These are phyloP conservation scores for Echinops telfairi DNA, from an alignment of 2,113 vertebrate genomes.

Conservation along the genomic window DNA sequence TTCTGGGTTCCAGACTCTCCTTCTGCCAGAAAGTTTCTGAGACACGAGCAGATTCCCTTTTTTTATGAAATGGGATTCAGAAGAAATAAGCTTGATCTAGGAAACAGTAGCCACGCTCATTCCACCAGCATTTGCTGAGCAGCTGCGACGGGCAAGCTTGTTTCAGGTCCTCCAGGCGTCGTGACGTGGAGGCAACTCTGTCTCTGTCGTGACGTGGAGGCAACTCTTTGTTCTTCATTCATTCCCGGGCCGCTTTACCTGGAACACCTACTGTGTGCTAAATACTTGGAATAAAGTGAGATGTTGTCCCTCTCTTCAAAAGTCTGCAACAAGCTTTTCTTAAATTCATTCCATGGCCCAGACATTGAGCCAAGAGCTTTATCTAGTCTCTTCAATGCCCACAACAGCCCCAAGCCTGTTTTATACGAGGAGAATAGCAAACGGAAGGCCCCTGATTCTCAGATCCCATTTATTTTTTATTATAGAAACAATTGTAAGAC, in stretches of 20 bases:
- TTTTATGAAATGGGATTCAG: not conserved
- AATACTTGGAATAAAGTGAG: not conserved
- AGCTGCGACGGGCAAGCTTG: not conserved
- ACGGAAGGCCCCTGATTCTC: conserved; percentile 31
- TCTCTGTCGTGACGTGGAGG: not conserved
- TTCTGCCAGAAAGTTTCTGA: not conserved
- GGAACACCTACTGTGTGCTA: not conserved
- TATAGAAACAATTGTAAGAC: not conserved
- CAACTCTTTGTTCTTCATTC: not conserved
- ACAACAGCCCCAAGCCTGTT: not conserved
- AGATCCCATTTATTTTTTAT: not conserved
- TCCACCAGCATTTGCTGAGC: not conserved
- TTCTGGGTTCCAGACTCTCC: too few relatives aligned
- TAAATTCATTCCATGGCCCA: not conserved
- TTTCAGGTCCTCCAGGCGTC: too few relatives aligned
- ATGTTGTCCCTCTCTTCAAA: not conserved
- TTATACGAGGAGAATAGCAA: not conserved
- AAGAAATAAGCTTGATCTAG: not conserved
- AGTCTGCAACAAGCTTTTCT: not conserved
- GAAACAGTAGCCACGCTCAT: not conserved
- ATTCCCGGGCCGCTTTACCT: not conserved
- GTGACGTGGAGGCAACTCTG: not conserved
- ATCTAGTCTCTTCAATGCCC: not conserved
- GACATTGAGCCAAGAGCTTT: not conserved
- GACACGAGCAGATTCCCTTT: not conserved